These are phyloP conservation scores for Oxyscelio sp. DNA, from an alignment of 2,888 invertebrate genomes.

Conservation along the genomic window DNA sequence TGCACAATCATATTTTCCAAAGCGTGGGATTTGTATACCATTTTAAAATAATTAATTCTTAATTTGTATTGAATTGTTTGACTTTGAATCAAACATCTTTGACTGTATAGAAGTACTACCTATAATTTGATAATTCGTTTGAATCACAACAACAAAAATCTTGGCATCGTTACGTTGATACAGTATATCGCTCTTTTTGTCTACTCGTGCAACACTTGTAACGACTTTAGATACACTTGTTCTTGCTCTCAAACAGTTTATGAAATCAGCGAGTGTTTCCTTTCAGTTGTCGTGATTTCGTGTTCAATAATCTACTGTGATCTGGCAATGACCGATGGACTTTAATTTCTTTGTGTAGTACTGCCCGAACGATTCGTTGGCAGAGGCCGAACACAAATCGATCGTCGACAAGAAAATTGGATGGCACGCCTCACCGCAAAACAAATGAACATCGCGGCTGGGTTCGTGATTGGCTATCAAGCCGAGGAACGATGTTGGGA, in stretches of 20 bases:
- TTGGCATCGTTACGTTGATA: too few relatives aligned
- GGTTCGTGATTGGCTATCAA: conserved; percentile 83
- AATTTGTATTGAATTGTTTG: too few relatives aligned
- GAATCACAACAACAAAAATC: too few relatives aligned
- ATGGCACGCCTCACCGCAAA: conserved; percentile 82
- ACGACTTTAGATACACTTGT: background rate
- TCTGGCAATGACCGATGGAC: conserved; percentile 35
- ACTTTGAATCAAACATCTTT: too few relatives aligned
- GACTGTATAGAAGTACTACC: too few relatives aligned
- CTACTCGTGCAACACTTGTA: background rate
- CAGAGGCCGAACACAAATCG: conserved; percentile 56
- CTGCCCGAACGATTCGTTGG: conserved; percentile 67
- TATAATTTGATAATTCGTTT: too few relatives aligned
- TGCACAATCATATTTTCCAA: too few relatives aligned
- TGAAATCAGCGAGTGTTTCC: conserved; percentile 6
- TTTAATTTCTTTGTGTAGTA: conserved; percentile 27
- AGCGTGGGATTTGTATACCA: too few relatives aligned
- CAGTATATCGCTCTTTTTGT: too few relatives aligned
- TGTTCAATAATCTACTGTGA: conserved; percentile 13
- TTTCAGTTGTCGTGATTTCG: background rate
- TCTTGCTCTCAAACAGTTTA: background rate
- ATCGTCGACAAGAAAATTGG: conserved; percentile 81
- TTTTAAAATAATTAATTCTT: too few relatives aligned
- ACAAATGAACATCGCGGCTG: conserved; percentile 83
- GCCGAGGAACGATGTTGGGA: conserved; percentile 74